Base-by-base conservation (phyloP, 2,888 invertebrate genomes). In the Hoplodrina blanda region DNA sequence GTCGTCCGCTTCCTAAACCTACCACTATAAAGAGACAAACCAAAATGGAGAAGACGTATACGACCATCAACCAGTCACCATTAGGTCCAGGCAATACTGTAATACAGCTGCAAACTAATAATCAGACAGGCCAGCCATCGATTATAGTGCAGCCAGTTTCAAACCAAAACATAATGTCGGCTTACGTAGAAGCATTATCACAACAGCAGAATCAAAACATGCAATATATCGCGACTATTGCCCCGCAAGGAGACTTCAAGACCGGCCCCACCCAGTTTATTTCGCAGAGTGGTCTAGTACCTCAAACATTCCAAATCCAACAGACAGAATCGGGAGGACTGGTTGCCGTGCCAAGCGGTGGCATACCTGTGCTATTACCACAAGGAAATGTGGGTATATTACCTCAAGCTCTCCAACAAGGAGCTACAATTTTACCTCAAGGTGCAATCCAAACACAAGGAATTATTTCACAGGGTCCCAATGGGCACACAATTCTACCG, bases 211-310 rank as follows among this genome's bases (percentile, higher is more conserved):
- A 97, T 70, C 97, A 97, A 89, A 97, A 97, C 88, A 95, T 98
- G 91, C 98, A 98, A 86, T 98, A 98, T 85, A 97, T 98, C 57
- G 97, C 98, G 13, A 97, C 98, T 0, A 96, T 97, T 73, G 96
- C 97, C 0, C 97, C 97, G 8, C 97, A 97, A 89, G 95, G 95
- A 65, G 97, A 97, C 57, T 97, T 93, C 60, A 97, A 97, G 82
- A 93, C 95, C 1, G 93, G 94, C 20, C 95, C 95, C 5, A 96
- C 96, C 49, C 97, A 97, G 77, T 97, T 96, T 72, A 92, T 96
- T 75, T 96, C 96, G 17, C 95, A 96, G 84, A 92, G 96, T 85
- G 95, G 96, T 56, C 89, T 97, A 37, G 90, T 97, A 82, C 96
- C 96, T 52, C 97, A 97, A 75, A 96, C 97, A 66, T 96, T 97